Evolutionary conservation across 2,113 vertebrate species (phyloP), one percentile per base, ranked within the genome.

Genomic region (Myiopsitta monachus): DNA sequence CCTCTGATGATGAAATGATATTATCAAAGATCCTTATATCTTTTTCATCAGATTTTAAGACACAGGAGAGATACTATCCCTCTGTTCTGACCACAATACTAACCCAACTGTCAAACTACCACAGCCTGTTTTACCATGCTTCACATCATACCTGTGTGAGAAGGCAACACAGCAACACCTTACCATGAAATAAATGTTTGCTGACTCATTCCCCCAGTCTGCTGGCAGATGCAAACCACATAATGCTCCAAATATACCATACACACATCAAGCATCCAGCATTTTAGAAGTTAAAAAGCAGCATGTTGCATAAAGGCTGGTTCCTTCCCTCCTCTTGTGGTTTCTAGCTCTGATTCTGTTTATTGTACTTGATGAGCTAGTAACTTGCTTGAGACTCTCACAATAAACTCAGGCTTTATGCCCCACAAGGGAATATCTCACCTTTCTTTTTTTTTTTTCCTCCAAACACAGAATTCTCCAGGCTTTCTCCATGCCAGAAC

Each of bases 1-100:
- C 55, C 55, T 83, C 38, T 79, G 38, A 67, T 76, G 41, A 67
- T 31, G 39, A 88, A 91, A 36, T 46, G 16, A 24, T 57, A 83
- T 11, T 69, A 72, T 46, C 39, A 83, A 84, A 94, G 66, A 76
- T 52, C 46, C 26, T 11, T 52, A 22, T 41, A 72, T 30, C 33
- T 57, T 74, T 84, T 81, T 85, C 41, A 63, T 70, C 76, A 89
- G 70, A 77, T 73, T 63, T 92, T 85, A 80, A 90, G 78, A 77
- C 63, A 80, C 19, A 16, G 31, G 31, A 77, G 79, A 92, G 83
- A 88, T 74, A 41, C 28, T 83, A 30, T 67, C 21, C 36, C 62
- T 55, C 54, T 54, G 38, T 49, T 70, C 54, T n/a, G 86, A 91
- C 51, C 73, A 95, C 92, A 95, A 90, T 83, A 88, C 85, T 86